Percentiles rank a stretch among this genome's conserved stretches.
Evolutionary conservation across 2,888 invertebrate species (phyloP).

Genomic region (Phorcus lineatus): DNA sequence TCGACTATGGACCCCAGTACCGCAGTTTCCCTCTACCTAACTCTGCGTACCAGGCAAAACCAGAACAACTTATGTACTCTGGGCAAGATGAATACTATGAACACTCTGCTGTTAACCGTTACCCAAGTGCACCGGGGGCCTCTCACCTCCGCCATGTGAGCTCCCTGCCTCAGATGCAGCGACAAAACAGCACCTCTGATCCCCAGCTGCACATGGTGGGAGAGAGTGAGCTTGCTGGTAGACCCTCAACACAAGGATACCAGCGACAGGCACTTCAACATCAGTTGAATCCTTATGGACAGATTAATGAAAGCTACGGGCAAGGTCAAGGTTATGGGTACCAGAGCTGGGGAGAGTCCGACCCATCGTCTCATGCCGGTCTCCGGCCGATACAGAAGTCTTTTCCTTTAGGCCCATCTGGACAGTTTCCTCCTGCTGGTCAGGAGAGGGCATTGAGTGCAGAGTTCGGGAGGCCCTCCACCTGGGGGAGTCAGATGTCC

Average conservation of each 20-base stretch:
- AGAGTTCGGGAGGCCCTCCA: background rate
- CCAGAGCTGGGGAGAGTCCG: background rate
- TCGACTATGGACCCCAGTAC: background rate
- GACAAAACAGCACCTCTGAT: slow-evolving; percentile 80
- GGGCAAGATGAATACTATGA: slow-evolving; percentile 28
- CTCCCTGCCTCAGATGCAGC: slow-evolving; percentile 75
- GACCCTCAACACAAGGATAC: background rate
- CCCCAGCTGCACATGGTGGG: slow-evolving; percentile 78
- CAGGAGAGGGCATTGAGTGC: background rate
- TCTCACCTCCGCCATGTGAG: background rate
- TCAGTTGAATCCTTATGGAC: background rate
- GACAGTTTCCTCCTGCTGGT: slow-evolving; percentile 11
- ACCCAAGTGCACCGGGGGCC: slow-evolving; percentile 59
- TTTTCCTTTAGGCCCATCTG: background rate
- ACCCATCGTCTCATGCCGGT: background rate
- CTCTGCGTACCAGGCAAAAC: background rate
- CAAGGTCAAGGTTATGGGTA: background rate
- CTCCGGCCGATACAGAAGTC: background rate
- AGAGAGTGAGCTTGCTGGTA: background rate
- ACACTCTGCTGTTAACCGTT: slow-evolving; percentile 48
- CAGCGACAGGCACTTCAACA: background rate
- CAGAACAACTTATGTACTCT: background rate
- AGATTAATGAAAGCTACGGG: background rate
- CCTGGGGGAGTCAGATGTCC: background rate
- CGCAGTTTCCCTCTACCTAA: slow-evolving; percentile 24